phyloP scores from a whole-genome alignment of 2,797 vertebrate genomes.

The Aselliscus stoliczkanus region DNA sequence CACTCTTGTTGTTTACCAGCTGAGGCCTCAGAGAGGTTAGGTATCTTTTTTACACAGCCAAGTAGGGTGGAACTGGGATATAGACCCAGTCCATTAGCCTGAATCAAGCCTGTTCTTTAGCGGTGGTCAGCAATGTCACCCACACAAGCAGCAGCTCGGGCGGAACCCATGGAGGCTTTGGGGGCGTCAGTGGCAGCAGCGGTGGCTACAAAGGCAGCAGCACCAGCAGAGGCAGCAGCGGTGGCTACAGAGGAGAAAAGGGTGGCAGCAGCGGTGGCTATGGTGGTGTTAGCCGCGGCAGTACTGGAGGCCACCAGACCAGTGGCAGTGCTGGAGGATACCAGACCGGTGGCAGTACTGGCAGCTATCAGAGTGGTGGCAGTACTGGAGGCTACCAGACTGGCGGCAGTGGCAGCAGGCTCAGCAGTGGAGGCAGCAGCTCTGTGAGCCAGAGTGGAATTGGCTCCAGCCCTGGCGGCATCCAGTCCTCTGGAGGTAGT shows the following conservation, averaged over 20 bases:
- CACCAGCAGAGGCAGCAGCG: not conserved
- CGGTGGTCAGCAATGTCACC: constrained; percentile 71
- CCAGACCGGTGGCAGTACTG: not conserved
- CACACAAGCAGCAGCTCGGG: constrained; percentile 27
- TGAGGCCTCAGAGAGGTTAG: not conserved
- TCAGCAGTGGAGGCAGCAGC: not conserved
- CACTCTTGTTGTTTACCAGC: not conserved
- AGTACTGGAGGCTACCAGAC: not conserved
- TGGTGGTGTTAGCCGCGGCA: not conserved
- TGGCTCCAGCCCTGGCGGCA: constrained; percentile 48
- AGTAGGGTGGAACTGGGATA: not conserved
- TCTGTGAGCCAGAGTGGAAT: constrained; percentile 38
- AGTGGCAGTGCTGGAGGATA: not conserved
- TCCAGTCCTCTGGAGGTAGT: not conserved
- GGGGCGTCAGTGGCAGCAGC: not conserved
- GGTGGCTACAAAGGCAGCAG: not conserved
- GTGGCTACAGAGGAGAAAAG: not conserved
- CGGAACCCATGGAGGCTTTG: not conserved
- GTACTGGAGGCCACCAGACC: not conserved
- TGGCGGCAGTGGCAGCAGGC: not conserved
- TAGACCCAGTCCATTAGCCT: not conserved
- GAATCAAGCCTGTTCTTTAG: constrained; percentile 57
- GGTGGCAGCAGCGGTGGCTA: not conserved
- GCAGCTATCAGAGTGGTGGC: not conserved
- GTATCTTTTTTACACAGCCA: not conserved